Conservation (phyloP, 2,113 vertebrate species). For the Strigops habroptila region DNA sequence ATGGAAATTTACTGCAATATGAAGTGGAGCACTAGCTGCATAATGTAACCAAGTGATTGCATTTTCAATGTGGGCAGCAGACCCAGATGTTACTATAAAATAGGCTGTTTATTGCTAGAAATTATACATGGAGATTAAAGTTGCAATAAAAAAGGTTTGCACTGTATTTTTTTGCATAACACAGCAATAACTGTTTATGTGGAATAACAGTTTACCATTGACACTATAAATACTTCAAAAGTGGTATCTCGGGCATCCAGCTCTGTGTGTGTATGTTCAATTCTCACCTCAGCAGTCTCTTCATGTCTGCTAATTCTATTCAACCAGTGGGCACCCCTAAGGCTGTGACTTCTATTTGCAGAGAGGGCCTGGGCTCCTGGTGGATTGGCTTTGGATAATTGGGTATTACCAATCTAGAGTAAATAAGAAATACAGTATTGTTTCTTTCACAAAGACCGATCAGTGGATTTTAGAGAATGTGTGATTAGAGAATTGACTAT, state of each 20-base stretch:
- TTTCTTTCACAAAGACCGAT: background rate
- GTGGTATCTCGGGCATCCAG: background rate
- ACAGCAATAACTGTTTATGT: background rate
- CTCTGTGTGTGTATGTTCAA: background rate
- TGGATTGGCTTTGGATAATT: background rate
- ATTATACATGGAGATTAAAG: conserved; percentile 33
- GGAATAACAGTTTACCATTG: background rate
- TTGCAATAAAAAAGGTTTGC: conserved; percentile 13
- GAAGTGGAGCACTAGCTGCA: background rate
- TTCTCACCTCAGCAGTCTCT: background rate
- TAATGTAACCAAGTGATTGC: background rate
- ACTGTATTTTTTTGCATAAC: background rate
- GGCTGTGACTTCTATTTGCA: background rate
- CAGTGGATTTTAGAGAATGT: background rate
- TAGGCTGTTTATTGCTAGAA: conserved; percentile 47
- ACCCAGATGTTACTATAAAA: conserved; percentile 26
- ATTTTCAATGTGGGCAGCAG: background rate
- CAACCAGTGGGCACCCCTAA: background rate
- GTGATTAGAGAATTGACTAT: background rate
- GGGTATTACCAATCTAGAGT: background rate
- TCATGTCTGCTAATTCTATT: background rate
- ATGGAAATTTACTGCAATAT: background rate
- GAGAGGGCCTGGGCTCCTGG: background rate
- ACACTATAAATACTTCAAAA: background rate
- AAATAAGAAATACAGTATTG: background rate